A percentile compares a stretch with the other conserved stretches of the same genome.
Evolutionary conservation across 2,113 vertebrate genomes (phyloP).

Genomic region (Noturus placidus): DNA sequence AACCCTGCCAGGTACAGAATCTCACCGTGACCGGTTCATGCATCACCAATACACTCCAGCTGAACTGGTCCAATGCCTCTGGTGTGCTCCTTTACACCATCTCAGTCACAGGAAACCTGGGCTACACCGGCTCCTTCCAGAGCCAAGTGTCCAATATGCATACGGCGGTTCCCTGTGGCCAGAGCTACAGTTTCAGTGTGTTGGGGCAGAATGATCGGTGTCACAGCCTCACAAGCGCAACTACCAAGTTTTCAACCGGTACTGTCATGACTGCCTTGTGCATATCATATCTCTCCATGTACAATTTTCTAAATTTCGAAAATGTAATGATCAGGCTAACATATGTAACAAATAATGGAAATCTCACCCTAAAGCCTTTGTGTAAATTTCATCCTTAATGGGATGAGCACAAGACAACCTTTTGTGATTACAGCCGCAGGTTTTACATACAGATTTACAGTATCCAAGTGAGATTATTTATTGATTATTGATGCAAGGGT

Average conservation of each 20-base stretch:
- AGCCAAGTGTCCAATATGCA: constrained; percentile 52
- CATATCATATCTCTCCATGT: neutral
- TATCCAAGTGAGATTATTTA: neutral
- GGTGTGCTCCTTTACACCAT: constrained; percentile 66
- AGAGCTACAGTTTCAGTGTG: constrained; percentile 68
- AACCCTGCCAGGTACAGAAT: constrained; percentile 67
- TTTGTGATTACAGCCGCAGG: neutral
- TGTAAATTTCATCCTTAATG: neutral
- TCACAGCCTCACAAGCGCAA: constrained; percentile 57
- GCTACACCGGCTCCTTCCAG: constrained; percentile 58
- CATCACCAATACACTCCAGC: constrained; percentile 55
- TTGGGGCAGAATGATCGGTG: constrained; percentile 60
- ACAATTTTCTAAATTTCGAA: neutral
- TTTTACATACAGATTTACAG: neutral
- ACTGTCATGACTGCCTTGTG: neutral
- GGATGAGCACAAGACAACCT: neutral
- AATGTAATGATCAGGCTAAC: neutral
- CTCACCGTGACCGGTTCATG: constrained; percentile 63
- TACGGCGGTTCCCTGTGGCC: constrained; percentile 70
- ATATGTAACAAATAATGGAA: neutral
- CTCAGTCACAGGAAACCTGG: constrained; percentile 61
- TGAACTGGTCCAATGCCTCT: constrained; percentile 64
- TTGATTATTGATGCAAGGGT: neutral
- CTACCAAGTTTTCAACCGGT: constrained; percentile 65
- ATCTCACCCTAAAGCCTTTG: neutral